These are phyloP conservation scores for Incurvaria masculella DNA, from an alignment of 2,888 invertebrate genomes.

Conservation along the genomic window DNA sequence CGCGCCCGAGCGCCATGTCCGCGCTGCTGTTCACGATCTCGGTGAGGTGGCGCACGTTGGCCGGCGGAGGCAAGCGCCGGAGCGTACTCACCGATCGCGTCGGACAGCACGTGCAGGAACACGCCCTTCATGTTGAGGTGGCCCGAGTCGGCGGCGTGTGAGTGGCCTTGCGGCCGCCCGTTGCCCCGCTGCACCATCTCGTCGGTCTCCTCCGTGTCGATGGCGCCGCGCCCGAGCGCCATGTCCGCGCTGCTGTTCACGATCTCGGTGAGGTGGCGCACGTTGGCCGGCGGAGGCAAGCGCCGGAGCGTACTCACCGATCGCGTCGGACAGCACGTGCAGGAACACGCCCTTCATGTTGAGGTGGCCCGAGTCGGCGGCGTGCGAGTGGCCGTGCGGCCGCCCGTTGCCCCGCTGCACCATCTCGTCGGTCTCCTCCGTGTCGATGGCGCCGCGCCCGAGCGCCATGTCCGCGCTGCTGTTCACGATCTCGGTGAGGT, in stretches of 20 bases:
- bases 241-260: constrained; percentile 50
- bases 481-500: constrained; percentile 45
- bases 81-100: constrained; percentile 77
- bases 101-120: constrained; percentile 96
- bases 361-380: constrained; percentile 76
- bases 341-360: constrained; percentile 99
- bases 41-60: constrained; percentile 45
- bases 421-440: constrained; percentile 48
- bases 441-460: constrained; percentile 42
- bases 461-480: constrained; percentile 49
- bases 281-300: constrained; percentile 47
- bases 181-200: constrained; percentile 45
- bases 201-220: constrained; percentile 46
- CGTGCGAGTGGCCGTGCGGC: constrained; percentile 27
- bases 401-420: constrained; percentile 35
- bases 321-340: constrained; percentile 94
- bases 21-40: constrained; percentile 50
- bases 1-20: constrained; percentile 45
- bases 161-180: constrained; percentile 21
- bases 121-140: constrained; percentile 99
- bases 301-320: constrained; percentile 61
- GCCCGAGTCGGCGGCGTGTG: constrained; percentile 60
- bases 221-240: constrained; percentile 41
- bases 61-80: constrained; percentile 35
- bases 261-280: constrained; percentile 43